These are phyloP conservation scores for Rhagonycha fulva DNA, from an alignment of 2,888 invertebrate species.

Conservation along the genomic window DNA sequence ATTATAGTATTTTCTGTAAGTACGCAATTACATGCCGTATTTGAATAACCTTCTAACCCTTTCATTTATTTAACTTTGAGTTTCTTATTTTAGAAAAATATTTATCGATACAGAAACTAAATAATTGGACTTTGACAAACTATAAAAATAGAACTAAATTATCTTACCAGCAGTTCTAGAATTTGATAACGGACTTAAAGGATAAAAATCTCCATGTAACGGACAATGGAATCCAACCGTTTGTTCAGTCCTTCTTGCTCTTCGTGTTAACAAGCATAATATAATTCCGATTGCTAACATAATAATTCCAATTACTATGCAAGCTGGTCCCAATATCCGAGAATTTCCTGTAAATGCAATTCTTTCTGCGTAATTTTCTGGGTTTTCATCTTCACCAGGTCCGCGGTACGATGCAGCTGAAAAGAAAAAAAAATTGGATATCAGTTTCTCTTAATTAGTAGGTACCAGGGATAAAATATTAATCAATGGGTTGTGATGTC, in stretches of 20 bases:
- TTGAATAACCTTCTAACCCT: background rate
- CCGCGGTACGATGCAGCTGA: constrained; percentile 76
- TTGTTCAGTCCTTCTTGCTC: constrained; percentile 69
- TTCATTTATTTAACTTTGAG: background rate
- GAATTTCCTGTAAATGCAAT: constrained; percentile 77
- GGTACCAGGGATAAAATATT: too few relatives aligned
- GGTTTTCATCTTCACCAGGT: constrained; percentile 72
- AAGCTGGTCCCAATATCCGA: constrained; percentile 72
- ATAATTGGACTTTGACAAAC: background rate
- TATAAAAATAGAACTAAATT: background rate
- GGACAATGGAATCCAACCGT: constrained; percentile 78
- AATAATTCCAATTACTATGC: constrained; percentile 73
- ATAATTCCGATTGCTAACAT: constrained; percentile 71
- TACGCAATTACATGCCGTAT: background rate
- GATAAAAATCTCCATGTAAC: constrained; percentile 78
- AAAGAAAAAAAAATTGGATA: background rate
- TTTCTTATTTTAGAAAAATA: background rate
- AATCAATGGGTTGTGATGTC: background rate
- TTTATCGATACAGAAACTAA: background rate
- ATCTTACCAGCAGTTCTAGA: constrained; percentile 51
- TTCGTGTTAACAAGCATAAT: constrained; percentile 68
- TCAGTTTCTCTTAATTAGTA: too few relatives aligned
- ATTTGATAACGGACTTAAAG: constrained; percentile 67
- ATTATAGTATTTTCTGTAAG: background rate
- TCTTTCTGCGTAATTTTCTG: constrained; percentile 71